A percentile compares a stretch with the other conserved stretches of the same genome.
phyloP scores from a whole-genome alignment of 2,113 vertebrate genomes.

The Scopus umbretta region DNA sequence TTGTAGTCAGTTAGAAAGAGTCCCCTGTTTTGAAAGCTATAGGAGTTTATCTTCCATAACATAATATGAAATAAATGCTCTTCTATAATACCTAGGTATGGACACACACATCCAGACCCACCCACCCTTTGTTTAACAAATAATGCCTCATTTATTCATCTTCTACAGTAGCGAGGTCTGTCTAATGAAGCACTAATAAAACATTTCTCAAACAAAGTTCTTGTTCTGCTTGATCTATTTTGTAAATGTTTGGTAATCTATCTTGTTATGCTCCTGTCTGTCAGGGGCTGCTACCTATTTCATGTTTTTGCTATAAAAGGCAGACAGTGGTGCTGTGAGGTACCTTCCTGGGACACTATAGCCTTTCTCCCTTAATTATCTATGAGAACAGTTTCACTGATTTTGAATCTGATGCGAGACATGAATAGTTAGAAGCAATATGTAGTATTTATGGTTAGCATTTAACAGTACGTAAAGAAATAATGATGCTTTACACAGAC shows the following conservation, averaged over 20 bases:
- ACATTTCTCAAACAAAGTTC: slow-evolving; percentile 30
- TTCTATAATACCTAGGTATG: background rate
- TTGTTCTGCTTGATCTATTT: slow-evolving; percentile 36
- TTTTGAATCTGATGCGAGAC: background rate
- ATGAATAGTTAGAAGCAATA: background rate
- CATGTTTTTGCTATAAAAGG: background rate
- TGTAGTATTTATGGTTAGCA: background rate
- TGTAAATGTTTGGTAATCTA: slow-evolving; percentile 22
- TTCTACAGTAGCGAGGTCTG: background rate
- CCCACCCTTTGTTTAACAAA: background rate
- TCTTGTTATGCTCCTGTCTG: slow-evolving; percentile 30
- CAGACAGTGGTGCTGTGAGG: background rate
- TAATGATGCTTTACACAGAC: accelerated
- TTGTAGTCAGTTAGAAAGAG: background rate
- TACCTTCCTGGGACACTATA: background rate
- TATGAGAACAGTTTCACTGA: background rate
- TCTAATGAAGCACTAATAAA: slow-evolving; percentile 20
- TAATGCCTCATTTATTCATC: slow-evolving; percentile 4
- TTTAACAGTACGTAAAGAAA: background rate
- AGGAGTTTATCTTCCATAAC: background rate
- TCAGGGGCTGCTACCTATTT: background rate
- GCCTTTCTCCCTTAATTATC: background rate
- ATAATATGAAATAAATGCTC: background rate
- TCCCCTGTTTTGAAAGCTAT: background rate
- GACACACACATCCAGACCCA: background rate